These are phyloP conservation scores for Phlogophora meticulosa DNA, from an alignment of 2,888 invertebrate genomes.

Conservation along the genomic window DNA sequence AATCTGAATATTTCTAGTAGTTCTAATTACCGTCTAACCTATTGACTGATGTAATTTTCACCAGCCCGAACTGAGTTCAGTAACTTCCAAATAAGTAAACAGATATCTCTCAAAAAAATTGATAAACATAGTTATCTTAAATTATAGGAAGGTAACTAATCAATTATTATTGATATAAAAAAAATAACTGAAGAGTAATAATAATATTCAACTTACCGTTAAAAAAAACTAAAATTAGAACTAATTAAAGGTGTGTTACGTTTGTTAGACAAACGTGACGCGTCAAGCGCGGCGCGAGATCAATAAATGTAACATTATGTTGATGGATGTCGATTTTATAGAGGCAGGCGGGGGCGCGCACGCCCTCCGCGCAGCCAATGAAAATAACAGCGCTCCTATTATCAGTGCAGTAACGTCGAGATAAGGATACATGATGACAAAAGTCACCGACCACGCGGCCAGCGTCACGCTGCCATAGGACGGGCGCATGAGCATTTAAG, in stretches of 20 bases:
- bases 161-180: slow-evolving; percentile 38
- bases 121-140: neutral
- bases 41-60: neutral
- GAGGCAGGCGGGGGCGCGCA: slow-evolving; percentile 79
- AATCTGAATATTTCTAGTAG: slow-evolving; percentile 6
- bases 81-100: neutral
- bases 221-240: slow-evolving; percentile 47
- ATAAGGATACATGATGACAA: slow-evolving; percentile 72
- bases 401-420: slow-evolving; percentile 73
- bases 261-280: slow-evolving; percentile 63
- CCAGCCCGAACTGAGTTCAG: neutral
- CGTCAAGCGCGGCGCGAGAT: slow-evolving; percentile 69
- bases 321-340: slow-evolving; percentile 77
- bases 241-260: slow-evolving; percentile 57
- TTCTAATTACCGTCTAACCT: neutral
- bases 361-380: slow-evolving; percentile 87
- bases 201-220: slow-evolving; percentile 54
- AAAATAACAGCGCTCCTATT: slow-evolving; percentile 73
- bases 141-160: slow-evolving; percentile 11
- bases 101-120: neutral
- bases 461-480: slow-evolving; percentile 75
- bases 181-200: slow-evolving; percentile 35
- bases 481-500: slow-evolving; percentile 83
- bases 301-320: slow-evolving; percentile 72
- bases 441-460: slow-evolving; percentile 82